Evolutionary conservation across 2,113 vertebrate species (phyloP).

Genomic region (Etheostoma spectabile): DNA sequence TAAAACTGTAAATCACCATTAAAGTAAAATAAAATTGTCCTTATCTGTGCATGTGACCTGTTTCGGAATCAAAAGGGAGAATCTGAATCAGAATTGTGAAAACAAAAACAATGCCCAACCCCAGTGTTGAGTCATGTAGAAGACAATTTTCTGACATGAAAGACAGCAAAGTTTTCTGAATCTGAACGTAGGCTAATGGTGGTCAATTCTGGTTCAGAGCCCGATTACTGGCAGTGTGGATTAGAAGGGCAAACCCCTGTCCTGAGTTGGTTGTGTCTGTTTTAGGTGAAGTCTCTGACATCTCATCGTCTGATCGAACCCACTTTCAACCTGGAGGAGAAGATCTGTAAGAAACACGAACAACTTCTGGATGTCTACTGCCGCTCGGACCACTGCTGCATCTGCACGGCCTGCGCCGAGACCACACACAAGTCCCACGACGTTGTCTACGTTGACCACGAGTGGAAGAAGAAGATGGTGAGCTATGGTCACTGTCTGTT

Average conservation of each 20-base stretch:
- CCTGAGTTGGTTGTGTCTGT: not conserved
- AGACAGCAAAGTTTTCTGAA: too few relatives aligned
- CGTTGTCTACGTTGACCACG: constrained; percentile 81
- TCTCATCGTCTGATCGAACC: constrained; percentile 86
- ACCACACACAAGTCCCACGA: constrained; percentile 85
- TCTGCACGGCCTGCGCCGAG: constrained; percentile 86
- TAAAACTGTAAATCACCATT: too few relatives aligned
- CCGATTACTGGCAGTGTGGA: not conserved
- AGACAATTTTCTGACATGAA: too few relatives aligned
- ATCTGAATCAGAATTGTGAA: too few relatives aligned
- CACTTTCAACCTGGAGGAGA: constrained; percentile 81
- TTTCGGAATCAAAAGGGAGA: too few relatives aligned
- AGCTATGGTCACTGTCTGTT: constrained; percentile 3
- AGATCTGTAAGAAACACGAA: constrained; percentile 87
- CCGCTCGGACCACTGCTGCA: constrained; percentile 83
- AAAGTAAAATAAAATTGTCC: too few relatives aligned
- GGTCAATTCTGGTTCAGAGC: not conserved
- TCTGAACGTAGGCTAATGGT: too few relatives aligned
- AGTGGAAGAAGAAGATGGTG: constrained; percentile 87
- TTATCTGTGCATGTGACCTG: too few relatives aligned
- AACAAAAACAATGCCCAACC: too few relatives aligned
- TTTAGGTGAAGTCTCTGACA: constrained; percentile 73
- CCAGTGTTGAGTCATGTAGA: too few relatives aligned
- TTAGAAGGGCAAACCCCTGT: not conserved
- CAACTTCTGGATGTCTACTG: constrained; percentile 89